Base-by-base conservation (phyloP, 2,888 invertebrate species). In the Strigamia maritima region DNA sequence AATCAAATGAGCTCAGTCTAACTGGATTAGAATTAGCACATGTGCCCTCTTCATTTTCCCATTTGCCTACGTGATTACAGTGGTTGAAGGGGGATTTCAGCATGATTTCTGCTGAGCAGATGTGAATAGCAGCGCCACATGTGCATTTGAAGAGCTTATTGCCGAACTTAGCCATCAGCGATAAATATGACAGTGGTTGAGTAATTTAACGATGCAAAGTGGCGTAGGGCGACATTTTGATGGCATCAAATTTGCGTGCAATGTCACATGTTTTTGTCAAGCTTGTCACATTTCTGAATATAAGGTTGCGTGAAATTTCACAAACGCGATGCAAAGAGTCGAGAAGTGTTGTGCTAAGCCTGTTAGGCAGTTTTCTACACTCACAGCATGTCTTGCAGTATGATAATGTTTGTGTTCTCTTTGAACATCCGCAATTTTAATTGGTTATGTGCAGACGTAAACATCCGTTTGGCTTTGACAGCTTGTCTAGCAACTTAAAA, bases 101-200 rank as follows among this genome's bases (percentile, higher is more conserved):
- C 70, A 70, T 70, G 70, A 70, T 70, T 70, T 70, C 70, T 54
- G 54, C 54, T 70, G 16, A 70, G 70, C 70, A 70, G 26, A 70
- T 70, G 70, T 70, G 70, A 70, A 54, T n/a, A 70, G 70, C 16
- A 70, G 26, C 70, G 28, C 70, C 70, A 70, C 70, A 70, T 28
- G 70, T 70, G 70, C 70, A 28, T 28, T 28, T 70, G 26, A 70
- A 70, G 70, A 16, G 70, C 70, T 70, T 70, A 70, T 70, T 70
- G 70, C 70, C 28, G 70, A 70, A 70, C 54, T 54, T 70, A 28
- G 70, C 70, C 70, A 70, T 70, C 70, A 70, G 70, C 26, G 70
- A 70, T 70, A 70, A 70, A 70, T 70, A 70, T 70, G 70, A 70
- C 70, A 70, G 70, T 70, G 28, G 70, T 70, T 70, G 70, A 70